A percentile compares a stretch with the other conserved stretches of the same genome.
Conservation (phyloP, 2,888 invertebrate genomes). For the Entomobrya multifasciata region DNA sequence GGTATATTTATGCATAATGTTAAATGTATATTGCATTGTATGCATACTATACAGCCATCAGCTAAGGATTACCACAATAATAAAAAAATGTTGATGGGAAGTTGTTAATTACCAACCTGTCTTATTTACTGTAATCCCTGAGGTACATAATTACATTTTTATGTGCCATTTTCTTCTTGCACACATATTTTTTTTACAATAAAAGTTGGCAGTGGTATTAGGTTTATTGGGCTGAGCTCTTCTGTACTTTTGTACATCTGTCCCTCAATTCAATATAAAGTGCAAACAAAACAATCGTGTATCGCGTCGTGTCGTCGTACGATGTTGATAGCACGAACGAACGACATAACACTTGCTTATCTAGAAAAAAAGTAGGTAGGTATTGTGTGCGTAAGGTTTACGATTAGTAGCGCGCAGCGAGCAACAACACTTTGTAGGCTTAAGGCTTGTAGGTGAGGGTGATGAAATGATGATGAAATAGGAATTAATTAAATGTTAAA, state of each 20-base stretch:
- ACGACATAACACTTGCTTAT: background rate
- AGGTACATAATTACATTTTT: background rate
- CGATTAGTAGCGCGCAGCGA: no score
- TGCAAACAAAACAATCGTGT: conserved; percentile 4
- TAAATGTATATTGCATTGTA: background rate
- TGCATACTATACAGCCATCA: background rate
- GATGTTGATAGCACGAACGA: no score
- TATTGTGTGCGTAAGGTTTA: conserved; percentile 33
- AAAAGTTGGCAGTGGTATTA: conserved; percentile 20
- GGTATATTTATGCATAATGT: background rate
- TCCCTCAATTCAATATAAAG: conserved; percentile 11
- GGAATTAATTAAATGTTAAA: background rate
- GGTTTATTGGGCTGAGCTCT: background rate
- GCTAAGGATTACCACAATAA: conserved; percentile 39
- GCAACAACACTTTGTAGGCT: no score
- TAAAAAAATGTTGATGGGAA: conserved; percentile 61
- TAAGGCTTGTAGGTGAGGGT: background rate
- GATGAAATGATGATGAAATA: background rate
- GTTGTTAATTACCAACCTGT: conserved; percentile 68
- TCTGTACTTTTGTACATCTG: background rate
- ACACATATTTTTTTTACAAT: background rate
- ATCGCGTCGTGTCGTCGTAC: background rate
- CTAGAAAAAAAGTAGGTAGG: conserved; percentile 36
- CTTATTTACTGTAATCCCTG: conserved; percentile 48
- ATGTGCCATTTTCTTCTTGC: conserved; percentile 6